Conservation (phyloP, 1,140 invertebrate species). For the Eumaeus atala region DNA sequence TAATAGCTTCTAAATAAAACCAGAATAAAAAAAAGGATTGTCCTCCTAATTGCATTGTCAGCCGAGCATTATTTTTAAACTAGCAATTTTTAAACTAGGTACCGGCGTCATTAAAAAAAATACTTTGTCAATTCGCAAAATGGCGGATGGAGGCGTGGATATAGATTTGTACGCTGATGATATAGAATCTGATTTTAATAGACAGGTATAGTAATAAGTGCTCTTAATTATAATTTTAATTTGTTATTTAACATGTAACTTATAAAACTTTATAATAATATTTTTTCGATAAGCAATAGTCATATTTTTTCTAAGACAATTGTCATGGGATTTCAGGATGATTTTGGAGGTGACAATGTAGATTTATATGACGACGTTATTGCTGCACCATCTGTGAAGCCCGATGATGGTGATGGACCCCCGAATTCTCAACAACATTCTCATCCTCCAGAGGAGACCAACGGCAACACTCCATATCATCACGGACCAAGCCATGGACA, state of each 20-base stretch:
- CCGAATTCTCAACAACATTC: slow-evolving; percentile 63
- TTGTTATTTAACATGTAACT: not conserved
- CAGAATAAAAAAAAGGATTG: too few relatives aligned
- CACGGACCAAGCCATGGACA: slow-evolving; percentile 79
- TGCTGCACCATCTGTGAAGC: slow-evolving; percentile 80
- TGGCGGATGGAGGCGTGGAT: slow-evolving; percentile 95
- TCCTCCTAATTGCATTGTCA: too few relatives aligned
- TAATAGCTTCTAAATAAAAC: too few relatives aligned
- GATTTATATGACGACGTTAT: slow-evolving; percentile 98
- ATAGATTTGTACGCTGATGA: slow-evolving; percentile 98
- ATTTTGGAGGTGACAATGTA: slow-evolving; percentile 88
- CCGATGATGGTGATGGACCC: slow-evolving; percentile 73
- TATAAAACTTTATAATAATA: too few relatives aligned
- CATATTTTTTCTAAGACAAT: slow-evolving; percentile 3
- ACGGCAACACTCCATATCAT: slow-evolving; percentile 82
- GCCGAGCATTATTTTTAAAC: too few relatives aligned
- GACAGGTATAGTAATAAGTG: slow-evolving; percentile 50
- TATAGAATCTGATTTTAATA: slow-evolving; percentile 94
- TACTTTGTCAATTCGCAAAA: slow-evolving; percentile 74
- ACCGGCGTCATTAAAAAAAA: too few relatives aligned
- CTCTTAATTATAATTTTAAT: slow-evolving; percentile 5
- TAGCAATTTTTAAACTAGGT: too few relatives aligned
- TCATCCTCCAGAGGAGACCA: slow-evolving; percentile 78
- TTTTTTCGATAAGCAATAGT: not conserved
- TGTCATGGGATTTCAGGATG: slow-evolving; percentile 78